phyloP scores from a whole-genome alignment of 1,140 invertebrate species.

The Drosophila rhopaloa region DNA sequence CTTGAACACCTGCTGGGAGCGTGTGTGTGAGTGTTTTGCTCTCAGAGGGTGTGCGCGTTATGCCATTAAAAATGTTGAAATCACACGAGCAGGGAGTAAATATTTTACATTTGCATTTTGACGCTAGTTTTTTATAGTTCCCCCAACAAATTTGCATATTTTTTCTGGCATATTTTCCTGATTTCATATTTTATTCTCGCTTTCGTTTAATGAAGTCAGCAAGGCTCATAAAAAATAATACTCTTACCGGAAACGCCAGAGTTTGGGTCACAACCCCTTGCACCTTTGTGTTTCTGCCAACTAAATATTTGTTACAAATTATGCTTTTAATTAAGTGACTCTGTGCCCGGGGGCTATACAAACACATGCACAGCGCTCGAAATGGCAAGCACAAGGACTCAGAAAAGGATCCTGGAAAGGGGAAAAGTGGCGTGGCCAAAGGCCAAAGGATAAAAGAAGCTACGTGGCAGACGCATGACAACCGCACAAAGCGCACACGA shows the following conservation, averaged over 20 bases:
- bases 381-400: conserved; percentile 32
- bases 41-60: conserved; percentile 41
- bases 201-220: conserved; percentile 68
- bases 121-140: conserved; percentile 74
- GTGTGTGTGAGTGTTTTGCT: conserved; percentile 1
- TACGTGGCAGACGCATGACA: conserved; percentile 60
- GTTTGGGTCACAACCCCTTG: conserved; percentile 18
- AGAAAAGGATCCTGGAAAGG: conserved; percentile 9
- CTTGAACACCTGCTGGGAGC: conserved; percentile 65
- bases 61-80: conserved; percentile 78
- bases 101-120: conserved; percentile 82
- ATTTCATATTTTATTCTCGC: conserved; percentile 54
- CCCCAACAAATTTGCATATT: conserved; percentile 71
- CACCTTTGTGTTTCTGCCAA: conserved; percentile 58
- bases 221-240: conserved; percentile 45
- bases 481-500: conserved; percentile 50
- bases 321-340: conserved; percentile 80
- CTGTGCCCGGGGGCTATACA: conserved; percentile 25
- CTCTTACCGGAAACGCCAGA: conserved; percentile 31
- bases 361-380: conserved; percentile 34
- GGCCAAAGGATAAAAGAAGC: conserved; percentile 28
- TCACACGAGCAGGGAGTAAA: conserved; percentile 75
- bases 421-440: not conserved
- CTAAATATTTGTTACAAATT: conserved; percentile 82
- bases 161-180: conserved; percentile 35